Evolutionary conservation across 2,888 invertebrate genomes (phyloP), one percentile per base, ranked within the genome.

Genomic region (Alloplasta piceator): DNA sequence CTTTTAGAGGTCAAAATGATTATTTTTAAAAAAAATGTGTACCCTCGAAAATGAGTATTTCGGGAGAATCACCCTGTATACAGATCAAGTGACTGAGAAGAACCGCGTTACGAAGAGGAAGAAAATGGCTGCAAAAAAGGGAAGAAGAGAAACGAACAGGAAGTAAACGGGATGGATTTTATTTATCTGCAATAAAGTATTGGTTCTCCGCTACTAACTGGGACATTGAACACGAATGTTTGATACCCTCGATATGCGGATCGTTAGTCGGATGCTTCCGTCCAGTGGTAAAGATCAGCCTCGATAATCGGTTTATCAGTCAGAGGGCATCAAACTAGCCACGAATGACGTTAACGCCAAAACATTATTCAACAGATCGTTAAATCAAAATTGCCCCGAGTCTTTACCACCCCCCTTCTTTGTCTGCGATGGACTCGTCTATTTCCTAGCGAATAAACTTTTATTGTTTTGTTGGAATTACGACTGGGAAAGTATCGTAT

Each of bases 401-500:
- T 26, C 26, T 26, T 26, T 26, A 26, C 26, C 26, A 26, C 26
- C 1, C 3, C 1, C 26, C 3, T 26, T 26, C 26, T 3, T 52
- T 6, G 14, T 1, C 52, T 6, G 0, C 16, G n/a, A n/a, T n/a
- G n/a, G n/a, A n/a, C n/a, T n/a, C n/a, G 38, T 56, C 36, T 10
- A 41, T 52, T 14, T 39, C 26, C 26, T 26, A 26, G 6, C 12
- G 16, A n/a, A 48, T 77, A 48, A 58, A 71, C 12, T 64, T 14
- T 64, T 38, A 50, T 64, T 66, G 36, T 71, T 58, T 26, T 12
- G 56, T 9, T 48, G 50, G 38, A 43, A 64, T 58, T 56, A 56
- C 46, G 39, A 71, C 38, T 50, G n/a, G 16, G 14, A 70, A 67
- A 39, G 58, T 26, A 26, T 26, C 26, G 26, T 26, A 26, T 26